Conservation (phyloP, 1,140 invertebrate genomes). For the Armadillidium nasatum region DNA sequence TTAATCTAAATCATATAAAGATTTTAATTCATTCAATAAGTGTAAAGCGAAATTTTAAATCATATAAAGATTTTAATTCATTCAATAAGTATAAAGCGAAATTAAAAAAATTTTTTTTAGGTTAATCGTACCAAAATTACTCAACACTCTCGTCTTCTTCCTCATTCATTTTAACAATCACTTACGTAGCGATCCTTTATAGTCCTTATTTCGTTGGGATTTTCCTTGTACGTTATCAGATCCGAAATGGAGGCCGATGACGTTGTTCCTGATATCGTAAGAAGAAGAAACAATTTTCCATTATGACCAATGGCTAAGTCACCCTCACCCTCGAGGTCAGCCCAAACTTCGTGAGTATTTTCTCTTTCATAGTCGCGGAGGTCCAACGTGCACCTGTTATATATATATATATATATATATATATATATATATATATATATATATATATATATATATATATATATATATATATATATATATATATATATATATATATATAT, state of each 20-base stretch:
- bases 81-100: no score
- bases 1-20: no score
- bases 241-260: slow-evolving; percentile 88
- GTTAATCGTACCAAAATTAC: no score
- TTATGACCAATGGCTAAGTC: slow-evolving; percentile 48
- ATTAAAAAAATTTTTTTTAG: no score
- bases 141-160: no score
- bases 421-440: background rate
- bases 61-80: no score
- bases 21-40: no score
- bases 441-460: no score
- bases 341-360: slow-evolving; percentile 82
- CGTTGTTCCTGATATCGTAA: slow-evolving; percentile 91
- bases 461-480: no score
- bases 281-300: slow-evolving; percentile 77
- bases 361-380: slow-evolving; percentile 78
- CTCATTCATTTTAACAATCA: slow-evolving; percentile 16
- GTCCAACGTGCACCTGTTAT: slow-evolving; percentile 73
- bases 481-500: no score
- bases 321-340: slow-evolving; percentile 74
- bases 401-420: background rate
- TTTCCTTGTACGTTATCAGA: slow-evolving; percentile 75
- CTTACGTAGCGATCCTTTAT: slow-evolving; percentile 72
- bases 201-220: slow-evolving; percentile 62
- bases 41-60: no score